A percentile compares a stretch with the other conserved stretches of the same genome.
phyloP scores from a whole-genome alignment of 2,888 invertebrate species.

The Serripes groenlandicus region DNA sequence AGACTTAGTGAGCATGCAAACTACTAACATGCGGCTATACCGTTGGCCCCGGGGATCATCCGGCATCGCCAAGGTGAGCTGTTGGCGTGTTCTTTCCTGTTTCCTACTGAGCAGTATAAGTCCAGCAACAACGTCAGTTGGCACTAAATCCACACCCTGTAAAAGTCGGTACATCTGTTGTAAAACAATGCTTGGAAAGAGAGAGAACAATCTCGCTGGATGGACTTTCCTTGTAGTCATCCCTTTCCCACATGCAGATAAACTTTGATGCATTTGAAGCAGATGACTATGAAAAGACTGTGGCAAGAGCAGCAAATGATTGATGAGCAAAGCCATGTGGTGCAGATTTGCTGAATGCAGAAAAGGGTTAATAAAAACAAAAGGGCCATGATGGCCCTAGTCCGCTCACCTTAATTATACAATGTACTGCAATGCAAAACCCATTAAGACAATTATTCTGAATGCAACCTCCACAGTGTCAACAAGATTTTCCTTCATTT shows the following conservation, averaged over 20 bases:
- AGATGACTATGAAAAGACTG: too few relatives aligned
- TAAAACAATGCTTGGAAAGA: too few relatives aligned
- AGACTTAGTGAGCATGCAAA: constrained; percentile 9
- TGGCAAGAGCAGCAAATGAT: too few relatives aligned
- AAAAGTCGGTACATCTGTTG: constrained; percentile 18
- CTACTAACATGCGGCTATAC: constrained; percentile 63
- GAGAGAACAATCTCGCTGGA: too few relatives aligned
- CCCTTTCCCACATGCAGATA: too few relatives aligned
- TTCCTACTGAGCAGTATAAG: constrained; percentile 90
- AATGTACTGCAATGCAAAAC: too few relatives aligned
- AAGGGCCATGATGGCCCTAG: neutral
- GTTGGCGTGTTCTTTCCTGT: constrained; percentile 69
- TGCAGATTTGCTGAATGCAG: too few relatives aligned
- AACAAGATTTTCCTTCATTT: neutral
- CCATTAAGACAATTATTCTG: neutral
- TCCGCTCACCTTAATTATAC: neutral
- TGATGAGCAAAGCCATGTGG: too few relatives aligned
- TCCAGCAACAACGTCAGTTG: constrained; percentile 95
- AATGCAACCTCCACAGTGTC: neutral
- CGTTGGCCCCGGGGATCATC: constrained; percentile 37
- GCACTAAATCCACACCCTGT: constrained; percentile 94
- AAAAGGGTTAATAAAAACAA: neutral
- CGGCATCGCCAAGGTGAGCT: constrained; percentile 20
- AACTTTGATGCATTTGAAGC: too few relatives aligned
- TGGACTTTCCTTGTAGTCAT: too few relatives aligned